phyloP scores from a whole-genome alignment of 2,888 invertebrate species.

The Marronus borbonicus region DNA sequence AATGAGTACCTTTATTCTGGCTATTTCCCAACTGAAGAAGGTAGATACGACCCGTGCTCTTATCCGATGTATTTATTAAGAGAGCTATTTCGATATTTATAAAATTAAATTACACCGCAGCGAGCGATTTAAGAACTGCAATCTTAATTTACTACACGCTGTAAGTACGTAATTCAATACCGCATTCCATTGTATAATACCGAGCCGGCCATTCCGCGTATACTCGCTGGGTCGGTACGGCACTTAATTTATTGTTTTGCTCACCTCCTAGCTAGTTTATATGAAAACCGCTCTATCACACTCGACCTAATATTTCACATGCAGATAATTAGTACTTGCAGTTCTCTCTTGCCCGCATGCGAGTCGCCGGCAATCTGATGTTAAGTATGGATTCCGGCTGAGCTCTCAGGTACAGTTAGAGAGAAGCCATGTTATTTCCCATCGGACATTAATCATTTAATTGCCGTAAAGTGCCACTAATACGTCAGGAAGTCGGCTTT shows the following conservation, averaged over 20 bases:
- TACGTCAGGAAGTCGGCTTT: conserved; percentile 31
- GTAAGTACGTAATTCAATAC: conserved; percentile 42
- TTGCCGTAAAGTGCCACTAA: conserved; percentile 45
- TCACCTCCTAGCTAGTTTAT: conserved; percentile 43
- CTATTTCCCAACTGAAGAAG: not conserved
- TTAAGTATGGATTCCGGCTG: conserved; percentile 38
- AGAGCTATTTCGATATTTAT: conserved; percentile 39
- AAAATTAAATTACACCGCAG: conserved; percentile 30
- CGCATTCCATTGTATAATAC: conserved; percentile 33
- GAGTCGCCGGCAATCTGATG: conserved; percentile 32
- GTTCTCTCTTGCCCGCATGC: conserved; percentile 8
- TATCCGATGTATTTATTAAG: conserved; percentile 15
- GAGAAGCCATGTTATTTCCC: conserved; percentile 38
- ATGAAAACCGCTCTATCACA: conserved; percentile 43
- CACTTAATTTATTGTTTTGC: conserved; percentile 43
- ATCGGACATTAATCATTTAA: conserved; percentile 40
- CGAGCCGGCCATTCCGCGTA: conserved; percentile 14
- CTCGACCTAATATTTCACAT: conserved; percentile 44
- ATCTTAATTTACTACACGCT: conserved; percentile 37
- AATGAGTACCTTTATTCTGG: not conserved
- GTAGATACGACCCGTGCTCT: not conserved
- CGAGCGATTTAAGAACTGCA: conserved; percentile 24
- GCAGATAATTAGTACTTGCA: conserved; percentile 46
- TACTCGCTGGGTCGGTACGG: conserved; percentile 13
- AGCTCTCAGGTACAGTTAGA: conserved; percentile 27